A percentile compares a stretch with the other conserved stretches of the same genome.
Conservation (phyloP, 2,113 vertebrate species). For the Clinocottus analis region DNA sequence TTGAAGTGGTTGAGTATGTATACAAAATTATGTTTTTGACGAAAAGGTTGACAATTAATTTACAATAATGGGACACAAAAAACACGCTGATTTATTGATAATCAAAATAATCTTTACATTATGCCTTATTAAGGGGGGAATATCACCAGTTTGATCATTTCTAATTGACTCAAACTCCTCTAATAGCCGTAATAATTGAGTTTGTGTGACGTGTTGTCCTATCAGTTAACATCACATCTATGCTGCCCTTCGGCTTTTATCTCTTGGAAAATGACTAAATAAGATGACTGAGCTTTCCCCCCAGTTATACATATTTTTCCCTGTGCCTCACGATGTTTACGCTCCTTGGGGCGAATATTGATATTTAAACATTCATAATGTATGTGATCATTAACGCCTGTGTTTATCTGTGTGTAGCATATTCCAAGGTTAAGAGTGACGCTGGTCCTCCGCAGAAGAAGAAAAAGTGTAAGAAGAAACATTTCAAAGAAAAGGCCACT, state of each 20-base stretch:
- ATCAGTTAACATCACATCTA: too few relatives aligned
- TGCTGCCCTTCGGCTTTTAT: too few relatives aligned
- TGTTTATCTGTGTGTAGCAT: constrained; percentile 37
- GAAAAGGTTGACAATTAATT: too few relatives aligned
- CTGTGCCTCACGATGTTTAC: background rate
- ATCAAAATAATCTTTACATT: background rate
- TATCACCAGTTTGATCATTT: background rate
- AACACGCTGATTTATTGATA: too few relatives aligned
- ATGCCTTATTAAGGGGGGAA: background rate
- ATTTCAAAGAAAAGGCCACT: constrained; percentile 54
- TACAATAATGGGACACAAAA: too few relatives aligned
- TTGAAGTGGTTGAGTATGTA: too few relatives aligned
- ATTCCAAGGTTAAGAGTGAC: constrained; percentile 74
- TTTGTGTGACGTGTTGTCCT: too few relatives aligned
- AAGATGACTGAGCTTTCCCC: background rate
- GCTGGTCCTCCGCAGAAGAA: constrained; percentile 80
- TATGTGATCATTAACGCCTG: background rate
- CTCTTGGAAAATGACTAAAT: background rate
- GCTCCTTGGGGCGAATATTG: background rate
- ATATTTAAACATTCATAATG: background rate
- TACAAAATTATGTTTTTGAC: too few relatives aligned
- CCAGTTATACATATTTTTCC: too few relatives aligned
- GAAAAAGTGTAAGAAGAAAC: constrained; percentile 79
- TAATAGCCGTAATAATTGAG: too few relatives aligned
- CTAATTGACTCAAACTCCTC: too few relatives aligned